phyloP scores from a whole-genome alignment of 2,797 vertebrate genomes.

The Ceyx erithaca region DNA sequence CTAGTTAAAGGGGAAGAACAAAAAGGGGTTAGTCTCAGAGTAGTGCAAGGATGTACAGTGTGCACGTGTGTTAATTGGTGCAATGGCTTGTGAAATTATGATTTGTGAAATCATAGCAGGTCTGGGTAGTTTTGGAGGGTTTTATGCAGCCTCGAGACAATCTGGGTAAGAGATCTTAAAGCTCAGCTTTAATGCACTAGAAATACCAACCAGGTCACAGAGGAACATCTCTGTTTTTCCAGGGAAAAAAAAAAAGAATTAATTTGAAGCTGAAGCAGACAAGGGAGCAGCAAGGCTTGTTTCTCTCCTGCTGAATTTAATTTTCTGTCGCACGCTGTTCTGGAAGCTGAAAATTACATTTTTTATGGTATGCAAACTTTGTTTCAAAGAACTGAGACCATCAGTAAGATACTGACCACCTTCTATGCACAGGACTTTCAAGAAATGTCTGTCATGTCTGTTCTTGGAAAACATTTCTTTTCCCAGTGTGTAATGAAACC shows the following conservation, averaged over 20 bases:
- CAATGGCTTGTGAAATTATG: conserved; percentile 25
- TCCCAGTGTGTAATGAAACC: neutral
- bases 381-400: neutral
- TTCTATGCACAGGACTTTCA: conserved; percentile 28
- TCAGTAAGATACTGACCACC: neutral
- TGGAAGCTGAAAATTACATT: neutral
- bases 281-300: neutral
- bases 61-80: neutral
- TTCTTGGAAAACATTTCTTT: conserved; percentile 17
- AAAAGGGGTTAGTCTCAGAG: neutral
- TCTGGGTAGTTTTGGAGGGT: neutral
- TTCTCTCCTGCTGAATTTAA: neutral
- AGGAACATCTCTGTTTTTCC: neutral
- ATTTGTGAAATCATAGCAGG: conserved; percentile 8
- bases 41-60: neutral
- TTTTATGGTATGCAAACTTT: neutral
- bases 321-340: neutral
- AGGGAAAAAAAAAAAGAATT: no score
- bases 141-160: conserved; percentile 26
- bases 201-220: neutral
- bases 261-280: neutral
- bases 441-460: neutral
- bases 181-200: neutral
- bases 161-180: neutral
- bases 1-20: neutral